These are phyloP conservation scores for Hypsopygia costalis DNA, from an alignment of 2,888 invertebrate genomes.

Conservation along the genomic window DNA sequence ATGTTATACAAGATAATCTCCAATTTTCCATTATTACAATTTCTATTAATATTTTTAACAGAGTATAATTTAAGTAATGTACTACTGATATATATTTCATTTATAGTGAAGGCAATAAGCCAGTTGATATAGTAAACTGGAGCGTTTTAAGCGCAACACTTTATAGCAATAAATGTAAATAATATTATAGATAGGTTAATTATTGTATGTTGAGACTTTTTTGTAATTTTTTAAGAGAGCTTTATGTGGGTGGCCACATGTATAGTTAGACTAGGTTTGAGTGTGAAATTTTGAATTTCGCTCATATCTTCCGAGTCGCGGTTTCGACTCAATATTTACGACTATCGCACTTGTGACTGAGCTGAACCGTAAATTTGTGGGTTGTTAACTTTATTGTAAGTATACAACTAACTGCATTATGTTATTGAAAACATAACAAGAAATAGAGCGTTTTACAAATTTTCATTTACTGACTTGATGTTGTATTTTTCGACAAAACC, in stretches of 20 bases:
- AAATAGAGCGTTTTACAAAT: too few relatives aligned
- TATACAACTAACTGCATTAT: neutral
- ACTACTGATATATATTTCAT: conserved; percentile 45
- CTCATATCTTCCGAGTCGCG: conserved; percentile 56
- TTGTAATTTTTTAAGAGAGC: conserved; percentile 78
- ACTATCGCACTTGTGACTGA: conserved; percentile 45
- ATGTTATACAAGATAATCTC: neutral
- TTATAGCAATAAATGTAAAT: conserved; percentile 78
- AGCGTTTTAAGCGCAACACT: conserved; percentile 74
- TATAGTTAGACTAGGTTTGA: conserved; percentile 54
- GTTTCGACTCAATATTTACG: conserved; percentile 43
- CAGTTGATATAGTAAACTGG: conserved; percentile 50
- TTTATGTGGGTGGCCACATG: conserved; percentile 68
- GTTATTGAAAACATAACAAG: neutral
- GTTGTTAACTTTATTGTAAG: conserved; percentile 6
- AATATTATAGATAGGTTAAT: conserved; percentile 73
- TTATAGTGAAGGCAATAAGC: conserved; percentile 64
- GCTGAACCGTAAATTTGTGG: conserved; percentile 27
- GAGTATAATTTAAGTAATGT: conserved; percentile 31
- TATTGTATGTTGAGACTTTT: conserved; percentile 70
- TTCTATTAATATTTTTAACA: conserved; percentile 28
- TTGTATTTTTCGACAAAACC: too few relatives aligned
- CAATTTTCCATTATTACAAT: neutral
- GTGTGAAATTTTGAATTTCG: conserved; percentile 75
- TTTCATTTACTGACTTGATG: too few relatives aligned